These are phyloP conservation scores for Trypoxylon attenuatum DNA, from an alignment of 2,888 invertebrate species.

Conservation along the genomic window DNA sequence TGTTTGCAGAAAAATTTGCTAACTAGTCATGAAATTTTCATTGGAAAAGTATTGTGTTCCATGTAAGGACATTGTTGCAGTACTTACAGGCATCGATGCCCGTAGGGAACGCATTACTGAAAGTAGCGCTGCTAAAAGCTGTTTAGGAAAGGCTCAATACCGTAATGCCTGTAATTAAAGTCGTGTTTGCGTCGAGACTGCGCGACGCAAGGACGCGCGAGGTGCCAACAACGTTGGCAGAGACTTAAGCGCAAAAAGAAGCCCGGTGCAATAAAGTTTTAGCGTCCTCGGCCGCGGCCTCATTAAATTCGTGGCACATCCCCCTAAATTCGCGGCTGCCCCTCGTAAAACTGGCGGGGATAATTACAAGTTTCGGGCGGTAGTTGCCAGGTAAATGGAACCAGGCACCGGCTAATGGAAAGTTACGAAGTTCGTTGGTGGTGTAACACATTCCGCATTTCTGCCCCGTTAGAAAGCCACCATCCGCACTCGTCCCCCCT, in stretches of 20 bases:
- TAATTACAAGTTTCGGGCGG: conserved; percentile 43
- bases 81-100: no score
- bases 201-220: neutral
- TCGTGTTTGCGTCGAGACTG: neutral
- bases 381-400: conserved; percentile 41
- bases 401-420: conserved; percentile 24
- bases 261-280: conserved; percentile 30
- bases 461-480: neutral
- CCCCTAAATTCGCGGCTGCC: neutral
- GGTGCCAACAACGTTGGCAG: neutral
- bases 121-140: no score
- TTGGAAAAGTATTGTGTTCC: no score
- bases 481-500: neutral
- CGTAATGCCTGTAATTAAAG: neutral
- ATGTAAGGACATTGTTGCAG: no score
- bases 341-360: conserved; percentile 43
- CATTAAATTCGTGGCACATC: conserved; percentile 38
- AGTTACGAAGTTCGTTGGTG: conserved; percentile 30
- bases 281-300: conserved; percentile 23
- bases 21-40: no score
- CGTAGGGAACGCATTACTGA: no score
- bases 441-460: conserved; percentile 25
- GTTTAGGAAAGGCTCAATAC: no score
- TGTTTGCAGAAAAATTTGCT: no score
- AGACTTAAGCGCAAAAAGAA: neutral